Conservation (phyloP, 1,140 invertebrate species). For the Heliconius nattereri region DNA sequence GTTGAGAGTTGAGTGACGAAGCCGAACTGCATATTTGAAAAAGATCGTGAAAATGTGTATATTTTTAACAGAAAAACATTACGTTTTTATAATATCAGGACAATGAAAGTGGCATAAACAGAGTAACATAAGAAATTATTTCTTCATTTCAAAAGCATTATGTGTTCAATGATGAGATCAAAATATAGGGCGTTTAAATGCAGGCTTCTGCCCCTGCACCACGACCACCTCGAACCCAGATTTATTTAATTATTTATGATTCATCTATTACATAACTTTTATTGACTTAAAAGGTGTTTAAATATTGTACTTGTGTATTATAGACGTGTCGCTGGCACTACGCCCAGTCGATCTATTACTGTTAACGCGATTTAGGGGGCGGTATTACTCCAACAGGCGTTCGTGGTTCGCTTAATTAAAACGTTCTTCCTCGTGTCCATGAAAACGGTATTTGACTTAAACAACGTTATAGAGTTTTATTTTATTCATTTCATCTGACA, state of each 20-base stretch:
- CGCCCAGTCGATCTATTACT: neutral
- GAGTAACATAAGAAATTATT: too few relatives aligned
- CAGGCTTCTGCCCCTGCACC: too few relatives aligned
- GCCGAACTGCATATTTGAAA: neutral
- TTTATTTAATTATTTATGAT: neutral
- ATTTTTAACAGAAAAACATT: neutral
- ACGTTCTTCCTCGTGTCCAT: neutral
- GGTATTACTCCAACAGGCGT: neutral
- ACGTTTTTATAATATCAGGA: too few relatives aligned
- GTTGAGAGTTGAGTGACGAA: neutral
- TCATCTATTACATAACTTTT: neutral
- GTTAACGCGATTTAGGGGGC: conserved; percentile 1
- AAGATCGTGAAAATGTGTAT: neutral
- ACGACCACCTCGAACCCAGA: too few relatives aligned
- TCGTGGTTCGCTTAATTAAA: neutral
- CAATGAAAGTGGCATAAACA: too few relatives aligned
- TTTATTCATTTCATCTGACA: too few relatives aligned
- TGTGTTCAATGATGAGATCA: too few relatives aligned
- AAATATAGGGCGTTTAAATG: too few relatives aligned
- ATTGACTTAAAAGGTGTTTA: neutral
- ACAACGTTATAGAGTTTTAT: too few relatives aligned
- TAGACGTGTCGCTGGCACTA: neutral
- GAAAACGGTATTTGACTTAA: neutral
- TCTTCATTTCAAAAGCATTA: too few relatives aligned
- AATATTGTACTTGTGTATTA: neutral